Percentiles rank a stretch among this genome's conserved stretches.
phyloP scores from a whole-genome alignment of 2,888 invertebrate genomes.

The Dysmachus trigonus region DNA sequence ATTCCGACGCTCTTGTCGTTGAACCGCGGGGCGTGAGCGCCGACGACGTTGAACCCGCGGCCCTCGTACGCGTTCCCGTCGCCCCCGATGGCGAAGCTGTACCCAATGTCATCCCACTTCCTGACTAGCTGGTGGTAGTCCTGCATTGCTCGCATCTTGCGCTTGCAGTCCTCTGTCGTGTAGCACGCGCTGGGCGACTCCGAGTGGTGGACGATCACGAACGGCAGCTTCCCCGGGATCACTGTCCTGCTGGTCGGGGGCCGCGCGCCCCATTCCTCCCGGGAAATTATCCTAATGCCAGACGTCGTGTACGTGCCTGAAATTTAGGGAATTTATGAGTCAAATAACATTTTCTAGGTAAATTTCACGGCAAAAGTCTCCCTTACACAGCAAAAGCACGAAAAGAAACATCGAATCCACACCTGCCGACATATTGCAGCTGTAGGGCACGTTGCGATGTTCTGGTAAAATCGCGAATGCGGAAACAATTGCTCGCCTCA shows the following conservation, averaged over 20 bases:
- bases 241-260: constrained; percentile 65
- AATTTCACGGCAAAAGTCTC: not conserved
- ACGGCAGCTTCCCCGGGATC: constrained; percentile 68
- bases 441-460: not conserved
- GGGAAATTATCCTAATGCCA: constrained; percentile 55
- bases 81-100: constrained; percentile 77
- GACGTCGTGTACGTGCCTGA: not conserved
- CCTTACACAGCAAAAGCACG: not conserved
- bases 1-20: constrained; percentile 76
- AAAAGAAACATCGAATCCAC: not conserved
- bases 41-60: constrained; percentile 74
- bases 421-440: not conserved
- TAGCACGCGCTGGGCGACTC: constrained; percentile 72
- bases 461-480: not conserved
- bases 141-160: constrained; percentile 73
- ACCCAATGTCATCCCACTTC: constrained; percentile 76
- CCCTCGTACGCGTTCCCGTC: constrained; percentile 77
- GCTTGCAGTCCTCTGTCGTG: constrained; percentile 66
- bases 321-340: not conserved
- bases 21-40: constrained; percentile 76
- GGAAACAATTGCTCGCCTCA: not conserved
- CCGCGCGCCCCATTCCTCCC: constrained; percentile 70
- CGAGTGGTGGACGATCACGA: constrained; percentile 77
- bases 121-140: constrained; percentile 69
- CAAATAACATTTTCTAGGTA: not conserved